Evolutionary conservation across 2,797 vertebrate genomes (phyloP).

Genomic region (Centroberyx gerrardi): DNA sequence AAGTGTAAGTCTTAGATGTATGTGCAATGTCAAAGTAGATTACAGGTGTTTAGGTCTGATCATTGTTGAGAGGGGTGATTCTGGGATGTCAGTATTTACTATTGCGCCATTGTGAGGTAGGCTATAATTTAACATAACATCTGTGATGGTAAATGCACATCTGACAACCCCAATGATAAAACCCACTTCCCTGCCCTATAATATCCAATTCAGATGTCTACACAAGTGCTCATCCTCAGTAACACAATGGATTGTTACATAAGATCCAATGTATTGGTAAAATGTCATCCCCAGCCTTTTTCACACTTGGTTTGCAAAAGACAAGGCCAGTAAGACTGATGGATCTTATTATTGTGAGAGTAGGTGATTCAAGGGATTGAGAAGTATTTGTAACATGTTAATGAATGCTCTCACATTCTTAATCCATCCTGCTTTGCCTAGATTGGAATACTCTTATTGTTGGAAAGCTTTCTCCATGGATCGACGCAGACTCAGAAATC

Average conservation of each 20-base stretch:
- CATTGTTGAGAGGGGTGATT: no score
- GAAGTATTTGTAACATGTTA: neutral
- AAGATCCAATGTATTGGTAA: neutral
- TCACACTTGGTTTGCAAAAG: neutral
- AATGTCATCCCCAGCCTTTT: neutral
- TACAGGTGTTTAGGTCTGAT: neutral
- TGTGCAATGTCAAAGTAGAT: neutral
- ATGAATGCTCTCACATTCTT: neutral
- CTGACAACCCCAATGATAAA: no score
- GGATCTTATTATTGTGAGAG: neutral
- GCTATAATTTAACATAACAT: no score
- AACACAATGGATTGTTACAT: neutral
- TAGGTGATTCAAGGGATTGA: neutral
- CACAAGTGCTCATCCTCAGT: neutral
- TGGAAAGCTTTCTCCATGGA: slow-evolving; percentile 94
- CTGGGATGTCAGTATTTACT: no score
- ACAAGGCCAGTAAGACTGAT: neutral
- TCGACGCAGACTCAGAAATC: slow-evolving; percentile 90
- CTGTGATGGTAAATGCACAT: no score
- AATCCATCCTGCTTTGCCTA: slow-evolving; percentile 54
- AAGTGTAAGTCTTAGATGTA: no score
- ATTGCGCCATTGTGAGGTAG: no score
- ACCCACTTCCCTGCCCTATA: no score
- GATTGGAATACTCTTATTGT: slow-evolving; percentile 97
- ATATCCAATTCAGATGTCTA: neutral